Evolutionary conservation across 1,140 invertebrate genomes (phyloP).

Genomic region (Monomorium pharaonis): DNA sequence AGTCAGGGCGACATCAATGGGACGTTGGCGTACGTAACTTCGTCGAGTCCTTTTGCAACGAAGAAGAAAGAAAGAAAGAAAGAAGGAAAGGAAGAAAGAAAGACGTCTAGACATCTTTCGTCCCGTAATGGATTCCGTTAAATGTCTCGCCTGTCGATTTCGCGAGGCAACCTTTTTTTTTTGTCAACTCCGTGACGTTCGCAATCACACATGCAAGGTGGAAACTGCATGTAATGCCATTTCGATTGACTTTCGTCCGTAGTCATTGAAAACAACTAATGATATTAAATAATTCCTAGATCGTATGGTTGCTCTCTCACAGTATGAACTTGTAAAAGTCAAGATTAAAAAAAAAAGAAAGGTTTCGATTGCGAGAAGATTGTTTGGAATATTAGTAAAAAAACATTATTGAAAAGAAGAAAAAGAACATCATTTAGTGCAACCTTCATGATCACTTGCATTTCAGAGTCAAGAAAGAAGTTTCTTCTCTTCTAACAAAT

Average conservation of each 20-base stretch:
- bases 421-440: not conserved
- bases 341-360: not conserved
- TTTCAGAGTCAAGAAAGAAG: not conserved
- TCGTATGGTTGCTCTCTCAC: no score
- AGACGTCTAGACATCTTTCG: constrained; percentile 38
- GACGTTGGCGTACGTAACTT: constrained; percentile 45
- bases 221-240: not conserved
- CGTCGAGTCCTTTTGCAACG: constrained; percentile 31
- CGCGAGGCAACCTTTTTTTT: not conserved
- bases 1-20: constrained; percentile 52
- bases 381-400: not conserved
- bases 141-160: constrained; percentile 47
- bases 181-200: not conserved
- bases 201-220: not conserved
- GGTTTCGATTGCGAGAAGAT: not conserved
- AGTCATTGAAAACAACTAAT: not conserved
- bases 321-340: not conserved
- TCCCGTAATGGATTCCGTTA: constrained; percentile 57
- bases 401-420: no score
- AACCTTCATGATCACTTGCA: not conserved
- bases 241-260: not conserved
- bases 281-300: no score
- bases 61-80: constrained; percentile 29
- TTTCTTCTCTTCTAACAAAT: not conserved
- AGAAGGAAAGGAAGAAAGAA: constrained; percentile 22